Evolutionary conservation across 2,888 invertebrate species (phyloP).

Genomic region (Lepidocyrtinus sp.): DNA sequence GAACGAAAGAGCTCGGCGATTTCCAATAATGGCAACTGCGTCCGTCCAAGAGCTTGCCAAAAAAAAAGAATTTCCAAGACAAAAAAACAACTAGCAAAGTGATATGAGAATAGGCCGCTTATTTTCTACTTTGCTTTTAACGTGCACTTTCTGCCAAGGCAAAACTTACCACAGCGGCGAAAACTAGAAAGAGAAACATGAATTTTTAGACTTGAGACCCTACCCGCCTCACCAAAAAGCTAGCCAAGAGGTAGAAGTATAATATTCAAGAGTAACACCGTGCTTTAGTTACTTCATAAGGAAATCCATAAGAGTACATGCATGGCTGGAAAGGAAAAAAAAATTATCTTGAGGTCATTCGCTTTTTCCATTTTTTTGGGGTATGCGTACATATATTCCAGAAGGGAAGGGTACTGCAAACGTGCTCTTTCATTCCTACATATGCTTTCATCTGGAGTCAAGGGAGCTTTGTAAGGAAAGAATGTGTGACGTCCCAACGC

Average conservation of each 20-base stretch:
- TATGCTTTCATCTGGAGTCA: neutral
- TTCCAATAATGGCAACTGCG: slow-evolving; percentile 57
- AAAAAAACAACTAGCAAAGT: slow-evolving; percentile 16
- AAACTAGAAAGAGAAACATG: slow-evolving; percentile 14
- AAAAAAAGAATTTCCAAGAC: slow-evolving; percentile 23
- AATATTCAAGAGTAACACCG: neutral
- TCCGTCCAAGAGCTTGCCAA: slow-evolving; percentile 57
- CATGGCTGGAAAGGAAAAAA: too few species aligned
- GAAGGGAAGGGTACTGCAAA: neutral
- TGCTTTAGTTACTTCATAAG: neutral
- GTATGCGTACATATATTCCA: neutral
- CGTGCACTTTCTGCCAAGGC: neutral
- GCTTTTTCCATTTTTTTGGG: slow-evolving; percentile 25
- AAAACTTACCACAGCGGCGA: neutral
- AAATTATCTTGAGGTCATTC: slow-evolving; percentile 54
- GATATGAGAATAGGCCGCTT: slow-evolving; percentile 49
- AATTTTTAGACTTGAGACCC: slow-evolving; percentile 16
- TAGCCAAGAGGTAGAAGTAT: slow-evolving; percentile 13
- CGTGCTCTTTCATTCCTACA: neutral
- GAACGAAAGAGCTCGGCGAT: slow-evolving; percentile 18
- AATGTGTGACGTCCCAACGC: neutral
- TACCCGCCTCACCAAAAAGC: slow-evolving; percentile 9
- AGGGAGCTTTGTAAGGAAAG: neutral
- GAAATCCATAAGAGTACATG: neutral
- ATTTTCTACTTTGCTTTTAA: slow-evolving; percentile 28